phyloP scores from a whole-genome alignment of 2,888 invertebrate species.

The Netelia virgata region DNA sequence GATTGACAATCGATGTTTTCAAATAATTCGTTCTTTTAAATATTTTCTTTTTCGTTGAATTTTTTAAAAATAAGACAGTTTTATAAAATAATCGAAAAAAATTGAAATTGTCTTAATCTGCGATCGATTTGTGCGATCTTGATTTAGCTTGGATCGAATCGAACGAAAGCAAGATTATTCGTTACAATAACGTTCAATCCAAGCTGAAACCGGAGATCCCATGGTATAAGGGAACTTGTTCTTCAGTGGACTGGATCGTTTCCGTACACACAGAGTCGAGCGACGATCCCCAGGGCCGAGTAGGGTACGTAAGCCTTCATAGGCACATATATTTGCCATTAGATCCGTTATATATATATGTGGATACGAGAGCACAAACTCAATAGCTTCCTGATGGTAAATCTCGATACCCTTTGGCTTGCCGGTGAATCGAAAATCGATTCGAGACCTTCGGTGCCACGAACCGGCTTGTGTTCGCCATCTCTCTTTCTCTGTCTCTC shows the following conservation, averaged over 20 bases:
- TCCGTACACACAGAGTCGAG: conserved; percentile 2
- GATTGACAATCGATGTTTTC: too few relatives aligned
- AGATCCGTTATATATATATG: conserved; percentile 41
- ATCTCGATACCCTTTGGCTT: conserved; percentile 58
- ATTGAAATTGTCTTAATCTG: too few relatives aligned
- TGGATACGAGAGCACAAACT: conserved; percentile 34
- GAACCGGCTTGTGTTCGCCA: background rate
- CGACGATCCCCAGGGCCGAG: conserved; percentile 8
- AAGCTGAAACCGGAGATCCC: background rate
- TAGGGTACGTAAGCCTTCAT: conserved; percentile 31
- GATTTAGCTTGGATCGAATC: background rate
- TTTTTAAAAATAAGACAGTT: too few relatives aligned
- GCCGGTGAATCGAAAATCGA: conserved; percentile 69
- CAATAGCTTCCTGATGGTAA: conserved; percentile 56
- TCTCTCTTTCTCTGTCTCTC: conserved; percentile 18
- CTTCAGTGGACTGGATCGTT: conserved; percentile 3
- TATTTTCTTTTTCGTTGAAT: too few relatives aligned
- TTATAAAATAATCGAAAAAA: too few relatives aligned
- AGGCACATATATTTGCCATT: conserved; percentile 36
- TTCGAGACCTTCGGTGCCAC: conserved; percentile 52
- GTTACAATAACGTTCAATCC: background rate
- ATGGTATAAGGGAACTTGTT: conserved; percentile 14
- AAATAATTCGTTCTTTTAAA: too few relatives aligned
- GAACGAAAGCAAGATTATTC: background rate
- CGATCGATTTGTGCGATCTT: too few relatives aligned